Evolutionary conservation across 23 tunicate species (phyloP).

Genomic region (Clavelina lepadiformis): DNA sequence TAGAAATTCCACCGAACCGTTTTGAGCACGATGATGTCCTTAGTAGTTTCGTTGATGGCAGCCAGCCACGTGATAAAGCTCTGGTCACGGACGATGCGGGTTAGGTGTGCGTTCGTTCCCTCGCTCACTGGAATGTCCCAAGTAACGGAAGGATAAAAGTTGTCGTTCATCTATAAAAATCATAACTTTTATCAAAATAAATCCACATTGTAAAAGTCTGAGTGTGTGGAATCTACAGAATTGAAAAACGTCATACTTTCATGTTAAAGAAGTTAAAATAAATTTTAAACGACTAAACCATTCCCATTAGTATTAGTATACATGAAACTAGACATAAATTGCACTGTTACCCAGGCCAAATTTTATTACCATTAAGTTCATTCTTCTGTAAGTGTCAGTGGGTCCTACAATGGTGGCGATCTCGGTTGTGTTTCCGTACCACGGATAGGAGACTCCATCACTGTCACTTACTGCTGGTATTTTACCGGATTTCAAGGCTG

Average conservation of each 20-base stretch:
- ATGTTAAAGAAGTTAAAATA: too few relatives aligned
- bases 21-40: conserved; percentile 84
- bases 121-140: conserved; percentile 99
- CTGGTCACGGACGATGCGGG: conserved; percentile 90
- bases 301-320: too few relatives aligned
- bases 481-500: conserved; percentile 81
- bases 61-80: conserved; percentile 99
- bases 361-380: conserved; percentile 73
- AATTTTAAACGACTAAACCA: too few relatives aligned
- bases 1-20: conserved; percentile 97
- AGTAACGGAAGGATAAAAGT: conserved; percentile 98
- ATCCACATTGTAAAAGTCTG: too few relatives aligned
- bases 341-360: too few relatives aligned
- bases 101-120: conserved; percentile 93
- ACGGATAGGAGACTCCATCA: conserved; percentile 98
- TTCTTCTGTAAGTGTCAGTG: conserved; percentile 61
- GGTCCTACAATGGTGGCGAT: conserved; percentile 99
- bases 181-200: too few relatives aligned
- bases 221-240: too few relatives aligned
- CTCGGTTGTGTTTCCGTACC: conserved; percentile 99
- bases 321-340: too few relatives aligned
- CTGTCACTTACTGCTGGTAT: conserved; percentile 97
- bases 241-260: too few relatives aligned
- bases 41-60: conserved; percentile 96
- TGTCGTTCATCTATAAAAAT: conserved; percentile 92